Evolutionary conservation across 2,888 invertebrate species (phyloP), one percentile per base, ranked within the genome.

Genomic region (Luffia ferchaultella): DNA sequence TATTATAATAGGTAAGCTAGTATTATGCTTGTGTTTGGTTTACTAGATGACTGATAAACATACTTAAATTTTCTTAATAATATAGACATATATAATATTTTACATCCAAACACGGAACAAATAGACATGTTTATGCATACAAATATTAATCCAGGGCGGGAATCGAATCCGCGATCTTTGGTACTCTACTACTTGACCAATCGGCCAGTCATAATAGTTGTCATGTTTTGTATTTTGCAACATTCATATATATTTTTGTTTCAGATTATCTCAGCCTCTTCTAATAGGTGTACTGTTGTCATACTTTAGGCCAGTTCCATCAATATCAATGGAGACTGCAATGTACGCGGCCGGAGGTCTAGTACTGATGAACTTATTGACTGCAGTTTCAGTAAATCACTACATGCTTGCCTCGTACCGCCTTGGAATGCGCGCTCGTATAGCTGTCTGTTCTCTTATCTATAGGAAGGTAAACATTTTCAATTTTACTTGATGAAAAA

Each of bases 401-500:
- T 76, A 83, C 51, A 73, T 86, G 18, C 79, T 86, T 60, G 70
- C 70, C 16, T 85, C 85, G 1, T 87, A 86, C 59, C 87, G 89
- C 57, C 77, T 89, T 18, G 92, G 92, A 2, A 89, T 91, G 86
- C 83, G 86, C 61, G 80, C 91, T 42, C 76, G 92, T 54, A 85
- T 91, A 0, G 90, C 92, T 0, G 87, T 88, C 50, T 91, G 91
- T 60, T 88, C 90, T 2, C 63, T 93, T 1, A 84, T 93, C 50
- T 93, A 91, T 62, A 85, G 90, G 69, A 93, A 93, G 86, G 91
- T 91, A 73, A 57, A 60, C 12, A 12, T 30, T 30, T n/a, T n/a
- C n/a, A n/a, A n/a, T n/a, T n/a, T n/a, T n/a, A n/a, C n/a, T n/a
- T n/a, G n/a, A n/a, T n/a, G n/a, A n/a, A n/a, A n/a, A n/a, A n/a